Percentiles rank a stretch among this genome's conserved stretches.
These are phyloP conservation scores for Dreissena rostriformis DNA, from an alignment of 1,140 invertebrate species.

Conservation along the genomic window DNA sequence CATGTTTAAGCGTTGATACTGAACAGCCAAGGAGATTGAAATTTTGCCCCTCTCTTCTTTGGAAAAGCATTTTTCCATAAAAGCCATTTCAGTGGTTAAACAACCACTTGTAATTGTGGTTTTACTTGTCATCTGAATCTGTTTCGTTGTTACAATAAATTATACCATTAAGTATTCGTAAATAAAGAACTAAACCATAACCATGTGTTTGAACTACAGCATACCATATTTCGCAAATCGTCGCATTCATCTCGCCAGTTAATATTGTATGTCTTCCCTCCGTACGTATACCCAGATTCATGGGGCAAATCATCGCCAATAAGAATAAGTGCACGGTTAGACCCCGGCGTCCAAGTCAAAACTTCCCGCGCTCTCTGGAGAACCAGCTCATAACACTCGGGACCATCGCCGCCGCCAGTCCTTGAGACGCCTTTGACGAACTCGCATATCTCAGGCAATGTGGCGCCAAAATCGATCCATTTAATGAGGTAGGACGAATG, in stretches of 20 bases:
- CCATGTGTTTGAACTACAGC: not conserved
- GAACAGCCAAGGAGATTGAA: no score
- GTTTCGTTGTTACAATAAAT: no score
- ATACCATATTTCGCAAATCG: slow-evolving; percentile 51
- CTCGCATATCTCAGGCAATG: slow-evolving; percentile 58
- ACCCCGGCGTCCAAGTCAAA: slow-evolving; percentile 74
- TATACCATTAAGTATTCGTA: no score
- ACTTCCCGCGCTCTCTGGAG: slow-evolving; percentile 62
- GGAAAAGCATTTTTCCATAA: no score
- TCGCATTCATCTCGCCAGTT: slow-evolving; percentile 70
- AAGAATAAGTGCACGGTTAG: slow-evolving; percentile 70
- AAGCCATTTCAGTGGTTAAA: no score
- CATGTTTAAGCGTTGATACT: no score
- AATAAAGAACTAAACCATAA: not conserved
- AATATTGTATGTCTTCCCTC: slow-evolving; percentile 60
- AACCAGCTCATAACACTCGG: slow-evolving; percentile 75
- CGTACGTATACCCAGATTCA: slow-evolving; percentile 61
- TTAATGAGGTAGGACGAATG: slow-evolving; percentile 65
- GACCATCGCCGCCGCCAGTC: slow-evolving; percentile 65
- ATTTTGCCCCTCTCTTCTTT: no score
- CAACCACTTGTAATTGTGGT: no score
- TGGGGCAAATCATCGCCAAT: slow-evolving; percentile 76
- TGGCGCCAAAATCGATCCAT: slow-evolving; percentile 66
- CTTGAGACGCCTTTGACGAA: slow-evolving; percentile 64
- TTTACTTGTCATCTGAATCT: no score